Percentiles rank a stretch among this genome's conserved stretches.
phyloP scores from a whole-genome alignment of 2,888 invertebrate genomes.

The Linnaemya tessellans region DNA sequence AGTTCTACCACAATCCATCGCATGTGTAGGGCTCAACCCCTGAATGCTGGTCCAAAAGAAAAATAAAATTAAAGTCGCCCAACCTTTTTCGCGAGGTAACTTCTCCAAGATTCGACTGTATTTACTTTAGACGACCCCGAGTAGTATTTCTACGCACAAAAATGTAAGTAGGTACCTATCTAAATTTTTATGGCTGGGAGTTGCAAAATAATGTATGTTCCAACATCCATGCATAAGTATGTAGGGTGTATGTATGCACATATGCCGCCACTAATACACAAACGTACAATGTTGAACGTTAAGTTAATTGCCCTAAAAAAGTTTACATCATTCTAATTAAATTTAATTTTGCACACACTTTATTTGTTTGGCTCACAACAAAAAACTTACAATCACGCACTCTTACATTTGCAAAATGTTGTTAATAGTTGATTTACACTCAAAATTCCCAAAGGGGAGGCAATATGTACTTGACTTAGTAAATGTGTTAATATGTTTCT shows the following conservation, averaged over 20 bases:
- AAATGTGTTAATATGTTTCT: not conserved
- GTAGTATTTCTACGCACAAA: too few relatives aligned
- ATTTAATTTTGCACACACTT: conserved; percentile 33
- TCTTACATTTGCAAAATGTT: conserved; percentile 8
- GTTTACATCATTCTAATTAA: conserved; percentile 55
- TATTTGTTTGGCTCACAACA: not conserved
- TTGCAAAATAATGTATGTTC: too few relatives aligned
- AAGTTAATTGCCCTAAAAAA: conserved; percentile 31
- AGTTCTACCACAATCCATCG: too few relatives aligned
- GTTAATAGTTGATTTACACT: not conserved
- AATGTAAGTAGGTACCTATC: too few relatives aligned
- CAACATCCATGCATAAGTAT: not conserved
- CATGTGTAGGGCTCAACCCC: too few relatives aligned
- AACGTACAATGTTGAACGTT: not conserved
- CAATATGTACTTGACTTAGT: not conserved
- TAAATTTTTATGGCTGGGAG: too few relatives aligned
- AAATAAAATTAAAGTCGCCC: too few relatives aligned
- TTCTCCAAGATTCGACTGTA: too few relatives aligned
- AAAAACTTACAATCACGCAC: conserved; percentile 34
- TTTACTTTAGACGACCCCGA: too few relatives aligned
- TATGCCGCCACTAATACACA: not conserved
- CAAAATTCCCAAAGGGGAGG: conserved; percentile 6
- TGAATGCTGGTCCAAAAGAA: too few relatives aligned
- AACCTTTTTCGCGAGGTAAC: too few relatives aligned
- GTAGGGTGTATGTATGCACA: not conserved